Conservation (phyloP, 2,797 vertebrate species). For the Pipistrellus pygmaeus region DNA sequence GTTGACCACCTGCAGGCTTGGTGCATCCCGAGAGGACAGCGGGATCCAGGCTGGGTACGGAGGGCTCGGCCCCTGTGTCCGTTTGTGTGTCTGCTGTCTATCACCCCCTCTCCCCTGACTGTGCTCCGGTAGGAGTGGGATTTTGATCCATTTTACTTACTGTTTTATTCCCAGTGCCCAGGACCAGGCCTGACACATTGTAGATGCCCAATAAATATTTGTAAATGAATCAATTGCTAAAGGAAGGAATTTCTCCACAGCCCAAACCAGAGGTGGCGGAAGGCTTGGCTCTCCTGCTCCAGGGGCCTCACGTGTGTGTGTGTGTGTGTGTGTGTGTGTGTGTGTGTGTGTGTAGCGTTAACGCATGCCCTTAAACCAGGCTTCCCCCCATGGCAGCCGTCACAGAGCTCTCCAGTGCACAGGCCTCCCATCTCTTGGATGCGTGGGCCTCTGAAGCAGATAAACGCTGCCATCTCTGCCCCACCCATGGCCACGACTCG, state of each 20-base stretch:
- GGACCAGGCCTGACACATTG: neutral
- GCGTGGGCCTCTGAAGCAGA: neutral
- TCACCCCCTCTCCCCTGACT: neutral
- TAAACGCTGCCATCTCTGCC: neutral
- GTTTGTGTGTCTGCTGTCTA: neutral
- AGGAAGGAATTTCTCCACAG: neutral
- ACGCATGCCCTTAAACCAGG: neutral
- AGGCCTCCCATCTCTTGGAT: neutral
- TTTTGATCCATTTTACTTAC: neutral
- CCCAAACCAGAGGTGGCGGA: neutral
- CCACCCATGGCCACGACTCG: accelerated
- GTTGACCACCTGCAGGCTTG: neutral
- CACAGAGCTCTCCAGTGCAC: neutral
- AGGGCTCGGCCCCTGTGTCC: neutral
- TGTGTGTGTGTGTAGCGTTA: too few species aligned
- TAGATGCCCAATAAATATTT: neutral
- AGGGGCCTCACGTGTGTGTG: neutral
- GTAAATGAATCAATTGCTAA: neutral
- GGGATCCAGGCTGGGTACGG: accelerated
- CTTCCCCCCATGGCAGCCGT: too few species aligned
- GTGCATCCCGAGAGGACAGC: neutral
- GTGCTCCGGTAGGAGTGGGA: neutral
- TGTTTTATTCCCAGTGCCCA: neutral
- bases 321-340: too few species aligned
- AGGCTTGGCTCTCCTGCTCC: neutral